A percentile compares a stretch with the other conserved stretches of the same genome.
These are phyloP conservation scores for Xenus cinereus DNA, from an alignment of 2,113 vertebrate genomes.

Conservation along the genomic window DNA sequence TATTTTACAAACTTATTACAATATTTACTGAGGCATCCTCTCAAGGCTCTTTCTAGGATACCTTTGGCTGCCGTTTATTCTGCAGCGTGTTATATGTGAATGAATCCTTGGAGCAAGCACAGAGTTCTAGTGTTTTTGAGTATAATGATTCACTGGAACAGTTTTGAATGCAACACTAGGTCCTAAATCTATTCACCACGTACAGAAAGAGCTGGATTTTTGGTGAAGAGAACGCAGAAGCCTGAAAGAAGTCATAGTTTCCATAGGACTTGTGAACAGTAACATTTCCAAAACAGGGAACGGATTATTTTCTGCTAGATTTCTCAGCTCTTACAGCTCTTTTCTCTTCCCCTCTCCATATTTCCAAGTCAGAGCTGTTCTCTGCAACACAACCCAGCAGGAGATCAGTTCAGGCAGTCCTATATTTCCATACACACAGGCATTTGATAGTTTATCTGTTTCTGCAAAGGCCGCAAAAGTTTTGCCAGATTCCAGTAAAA, in stretches of 20 bases:
- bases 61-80: not conserved
- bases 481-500: not conserved
- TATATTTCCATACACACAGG: not conserved
- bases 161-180: not conserved
- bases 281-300: not conserved
- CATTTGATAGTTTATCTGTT: not conserved
- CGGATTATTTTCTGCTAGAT: not conserved
- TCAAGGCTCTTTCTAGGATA: not conserved
- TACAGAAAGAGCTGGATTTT: not conserved
- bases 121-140: not conserved
- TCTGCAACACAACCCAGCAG: not conserved
- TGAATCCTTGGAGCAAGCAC: not conserved
- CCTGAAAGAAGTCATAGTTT: not conserved
- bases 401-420: not conserved
- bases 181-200: not conserved
- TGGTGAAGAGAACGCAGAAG: not conserved
- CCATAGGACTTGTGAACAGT: not conserved
- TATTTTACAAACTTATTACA: not conserved
- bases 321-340: not conserved
- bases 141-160: not conserved
- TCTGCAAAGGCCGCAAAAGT: not conserved
- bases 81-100: not conserved
- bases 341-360: not conserved
- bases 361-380: not conserved
- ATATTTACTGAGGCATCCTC: not conserved